These are phyloP conservation scores for Gymnoscopelus braueri DNA, from an alignment of 2,797 vertebrate species.

Conservation along the genomic window DNA sequence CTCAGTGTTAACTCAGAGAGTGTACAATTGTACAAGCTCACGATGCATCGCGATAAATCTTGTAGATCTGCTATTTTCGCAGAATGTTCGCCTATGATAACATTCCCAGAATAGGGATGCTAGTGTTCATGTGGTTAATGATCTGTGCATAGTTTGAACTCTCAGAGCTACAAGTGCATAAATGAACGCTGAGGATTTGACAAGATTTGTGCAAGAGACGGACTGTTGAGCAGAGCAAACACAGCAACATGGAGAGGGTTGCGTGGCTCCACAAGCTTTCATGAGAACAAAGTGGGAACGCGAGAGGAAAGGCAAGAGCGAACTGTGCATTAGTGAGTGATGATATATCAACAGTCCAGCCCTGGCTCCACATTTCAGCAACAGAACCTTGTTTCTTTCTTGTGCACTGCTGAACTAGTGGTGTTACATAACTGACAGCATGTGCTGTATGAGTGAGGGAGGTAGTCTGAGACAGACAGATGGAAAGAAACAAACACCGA, in stretches of 20 bases:
- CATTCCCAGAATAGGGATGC: too few species aligned
- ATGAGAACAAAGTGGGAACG: constrained; percentile 2
- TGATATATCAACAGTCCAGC: constrained; percentile 39
- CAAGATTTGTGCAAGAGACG: too few species aligned
- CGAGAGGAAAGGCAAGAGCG: background rate
- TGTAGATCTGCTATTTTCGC: too few species aligned
- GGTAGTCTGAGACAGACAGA: constrained; percentile 52
- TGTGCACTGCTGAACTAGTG: constrained; percentile 61
- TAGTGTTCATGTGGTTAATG: too few species aligned
- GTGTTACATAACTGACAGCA: constrained; percentile 73
- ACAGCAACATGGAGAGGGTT: constrained; percentile 19
- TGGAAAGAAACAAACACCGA: constrained; percentile 31
- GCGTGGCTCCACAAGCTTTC: constrained; percentile 1
- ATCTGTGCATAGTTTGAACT: too few species aligned
- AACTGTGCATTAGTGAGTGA: constrained; percentile 9
- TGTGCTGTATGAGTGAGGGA: constrained; percentile 53
- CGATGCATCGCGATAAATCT: too few species aligned
- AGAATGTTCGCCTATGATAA: too few species aligned
- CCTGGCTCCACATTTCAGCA: constrained; percentile 54
- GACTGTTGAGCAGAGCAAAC: background rate
- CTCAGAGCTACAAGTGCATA: too few species aligned
- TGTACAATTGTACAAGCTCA: too few species aligned
- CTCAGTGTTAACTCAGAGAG: too few species aligned
- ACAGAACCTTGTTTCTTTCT: constrained; percentile 62
- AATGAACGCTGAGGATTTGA: too few species aligned